Evolutionary conservation across 1,140 invertebrate species (phyloP), one percentile per base, ranked within the genome.

Genomic region (Cotesia chilonis): DNA sequence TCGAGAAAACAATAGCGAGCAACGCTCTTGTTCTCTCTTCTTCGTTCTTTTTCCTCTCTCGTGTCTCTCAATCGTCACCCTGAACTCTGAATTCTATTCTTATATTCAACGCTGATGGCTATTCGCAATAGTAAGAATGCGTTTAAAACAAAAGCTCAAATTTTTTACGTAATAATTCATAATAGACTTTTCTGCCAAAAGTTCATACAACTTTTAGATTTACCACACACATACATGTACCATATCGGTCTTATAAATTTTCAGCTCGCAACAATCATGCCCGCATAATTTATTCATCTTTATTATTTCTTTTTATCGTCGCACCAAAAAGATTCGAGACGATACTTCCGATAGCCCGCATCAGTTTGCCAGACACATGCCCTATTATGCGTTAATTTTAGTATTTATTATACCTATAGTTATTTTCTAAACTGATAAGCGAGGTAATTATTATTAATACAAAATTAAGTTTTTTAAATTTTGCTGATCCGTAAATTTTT

Each of bases 1-100:
- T 86, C 76, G 81, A 86, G 83, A 85, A 86, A 85, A 86, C 84
- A 86, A 86, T 86, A 85, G 84, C 80, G 81, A 84, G 81, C 83
- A 84, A 80, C 80, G 68, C 82, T 84, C 82, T 85, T 82, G 80
- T 84, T 83, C 78, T 79, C 75, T 70, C 74, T 73, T 72, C 67
- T 72, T 51, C 71, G 54, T 66, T 47, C 47, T 67, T 63, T 69
- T 51, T 68, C 66, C 71, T 75, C 69, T 64, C 70, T 60, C 61
- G 59, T 74, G 66, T 76, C 68, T 72, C 69, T 82, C 77, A 72
- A 78, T 81, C 80, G 79, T 82, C 81, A 84, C 81, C 80, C 80
- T 81, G 76, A 83, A 84, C 82, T 84, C 81, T 83, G 74, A 77
- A 84, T 82, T 80, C 76, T 78, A 79, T 76, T 70, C 74, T 72